Conservation (phyloP, 2,797 vertebrate genomes). For the Silurus aristotelis region DNA sequence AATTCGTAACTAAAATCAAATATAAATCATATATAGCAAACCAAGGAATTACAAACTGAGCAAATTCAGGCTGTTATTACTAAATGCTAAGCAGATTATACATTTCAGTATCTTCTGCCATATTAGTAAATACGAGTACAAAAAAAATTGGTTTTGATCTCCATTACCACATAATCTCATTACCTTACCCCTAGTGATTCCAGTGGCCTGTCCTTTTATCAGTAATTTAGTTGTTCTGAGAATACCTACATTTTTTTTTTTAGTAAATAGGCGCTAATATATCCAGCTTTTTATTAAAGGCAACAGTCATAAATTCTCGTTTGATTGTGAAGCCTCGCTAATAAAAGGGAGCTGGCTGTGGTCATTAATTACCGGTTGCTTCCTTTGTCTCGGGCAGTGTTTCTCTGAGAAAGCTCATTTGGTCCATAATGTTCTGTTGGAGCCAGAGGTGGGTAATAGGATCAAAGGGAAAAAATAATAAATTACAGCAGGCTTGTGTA, state of each 20-base stretch:
- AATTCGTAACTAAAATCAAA: neutral
- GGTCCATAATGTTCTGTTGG: conserved; percentile 33
- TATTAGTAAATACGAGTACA: neutral
- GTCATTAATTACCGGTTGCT: conserved; percentile 50
- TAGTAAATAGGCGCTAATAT: conserved; percentile 52
- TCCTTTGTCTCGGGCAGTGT: conserved; percentile 32
- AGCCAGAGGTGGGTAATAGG: conserved; percentile 22
- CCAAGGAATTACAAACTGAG: neutral
- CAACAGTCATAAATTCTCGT: conserved; percentile 22
- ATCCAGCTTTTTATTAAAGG: conserved; percentile 34
- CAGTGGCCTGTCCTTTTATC: neutral
- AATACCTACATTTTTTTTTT: conserved; percentile 24
- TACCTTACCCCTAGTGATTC: neutral
- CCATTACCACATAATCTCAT: neutral
- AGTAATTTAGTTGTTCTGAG: conserved; percentile 21
- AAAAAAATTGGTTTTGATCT: neutral
- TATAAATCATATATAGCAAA: neutral
- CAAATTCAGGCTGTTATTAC: neutral
- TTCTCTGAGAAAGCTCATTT: conserved; percentile 45
- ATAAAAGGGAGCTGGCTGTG: conserved; percentile 39
- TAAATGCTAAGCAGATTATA: neutral
- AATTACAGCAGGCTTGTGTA: conserved; percentile 16
- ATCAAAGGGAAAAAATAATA: conserved; percentile 37
- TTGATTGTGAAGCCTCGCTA: conserved; percentile 46
- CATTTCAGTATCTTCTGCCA: neutral